phyloP scores from a whole-genome alignment of 2,888 invertebrate genomes.

The Neria commutata region DNA sequence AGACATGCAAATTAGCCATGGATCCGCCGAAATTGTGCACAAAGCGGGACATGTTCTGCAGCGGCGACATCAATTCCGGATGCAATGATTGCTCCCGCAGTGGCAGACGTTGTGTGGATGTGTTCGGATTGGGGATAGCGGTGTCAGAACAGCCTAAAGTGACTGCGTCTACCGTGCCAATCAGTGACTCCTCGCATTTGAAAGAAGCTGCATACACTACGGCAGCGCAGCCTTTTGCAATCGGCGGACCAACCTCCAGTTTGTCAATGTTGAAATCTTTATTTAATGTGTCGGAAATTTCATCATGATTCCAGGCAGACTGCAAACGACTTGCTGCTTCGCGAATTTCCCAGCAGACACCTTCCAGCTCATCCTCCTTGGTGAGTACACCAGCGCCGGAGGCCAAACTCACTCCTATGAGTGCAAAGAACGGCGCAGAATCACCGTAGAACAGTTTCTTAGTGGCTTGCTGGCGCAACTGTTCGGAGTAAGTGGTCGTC shows the following conservation, averaged over 20 bases:
- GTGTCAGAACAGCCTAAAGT: no score
- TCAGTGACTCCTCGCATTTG: conserved; percentile 42
- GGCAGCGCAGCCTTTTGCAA: conserved; percentile 82
- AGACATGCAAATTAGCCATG: conserved; percentile 55
- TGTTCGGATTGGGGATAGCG: conserved; percentile 3
- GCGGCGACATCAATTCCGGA: conserved; percentile 55
- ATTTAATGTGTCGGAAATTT: conserved; percentile 57
- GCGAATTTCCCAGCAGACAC: conserved; percentile 78
- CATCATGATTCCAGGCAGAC: conserved; percentile 52
- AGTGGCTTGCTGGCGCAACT: conserved; percentile 69
- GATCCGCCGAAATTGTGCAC: conserved; percentile 61
- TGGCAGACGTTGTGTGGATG: no score
- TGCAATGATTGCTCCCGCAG: conserved; percentile 33
- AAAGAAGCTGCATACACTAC: conserved; percentile 77
- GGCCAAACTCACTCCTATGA: conserved; percentile 74
- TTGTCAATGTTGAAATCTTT: conserved; percentile 66
- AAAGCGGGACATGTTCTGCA: conserved; percentile 59
- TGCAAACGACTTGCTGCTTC: conserved; percentile 62
- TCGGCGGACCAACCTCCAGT: conserved; percentile 71
- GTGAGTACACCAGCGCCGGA: conserved; percentile 76
- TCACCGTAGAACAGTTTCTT: conserved; percentile 72
- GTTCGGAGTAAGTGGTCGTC: conserved; percentile 70
- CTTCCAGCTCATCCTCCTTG: conserved; percentile 78
- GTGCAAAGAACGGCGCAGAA: conserved; percentile 75
- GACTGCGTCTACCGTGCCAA: not conserved